phyloP scores from a whole-genome alignment of 2,888 invertebrate species.

The Drosophila paranaensis region DNA sequence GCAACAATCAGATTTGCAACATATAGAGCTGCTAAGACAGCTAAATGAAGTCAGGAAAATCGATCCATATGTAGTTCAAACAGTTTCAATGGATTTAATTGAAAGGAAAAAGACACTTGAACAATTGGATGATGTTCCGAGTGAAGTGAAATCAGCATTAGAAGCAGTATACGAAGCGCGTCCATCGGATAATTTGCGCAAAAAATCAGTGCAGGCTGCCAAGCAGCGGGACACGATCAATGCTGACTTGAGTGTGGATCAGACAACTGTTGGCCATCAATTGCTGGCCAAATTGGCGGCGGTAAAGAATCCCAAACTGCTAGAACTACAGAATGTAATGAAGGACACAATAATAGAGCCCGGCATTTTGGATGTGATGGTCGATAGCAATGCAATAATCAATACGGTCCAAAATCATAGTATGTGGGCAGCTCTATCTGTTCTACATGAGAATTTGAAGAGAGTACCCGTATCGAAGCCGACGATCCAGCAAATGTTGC shows the following conservation, averaged over 20 bases:
- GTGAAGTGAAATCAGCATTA: background rate
- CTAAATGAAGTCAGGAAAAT: no score
- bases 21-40: no score
- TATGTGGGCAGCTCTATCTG: constrained; percentile 47
- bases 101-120: background rate
- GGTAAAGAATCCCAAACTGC: fast-evolving
- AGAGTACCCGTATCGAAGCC: background rate
- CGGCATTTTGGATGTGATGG: constrained; percentile 13
- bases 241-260: background rate
- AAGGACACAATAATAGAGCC: constrained; percentile 28
- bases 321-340: background rate
- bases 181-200: background rate
- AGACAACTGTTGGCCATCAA: background rate
- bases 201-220: background rate
- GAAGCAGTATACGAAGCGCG: background rate
- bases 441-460: constrained; percentile 36
- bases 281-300: background rate
- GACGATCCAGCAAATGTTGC: constrained; percentile 1
- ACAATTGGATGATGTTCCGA: background rate
- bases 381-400: constrained; percentile 14
- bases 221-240: no score
- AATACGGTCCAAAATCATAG: constrained; percentile 26
- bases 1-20: no score
- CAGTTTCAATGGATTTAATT: background rate
- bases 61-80: no score